These are phyloP conservation scores for Amphipyra berbera DNA, from an alignment of 2,888 invertebrate species.

Conservation along the genomic window DNA sequence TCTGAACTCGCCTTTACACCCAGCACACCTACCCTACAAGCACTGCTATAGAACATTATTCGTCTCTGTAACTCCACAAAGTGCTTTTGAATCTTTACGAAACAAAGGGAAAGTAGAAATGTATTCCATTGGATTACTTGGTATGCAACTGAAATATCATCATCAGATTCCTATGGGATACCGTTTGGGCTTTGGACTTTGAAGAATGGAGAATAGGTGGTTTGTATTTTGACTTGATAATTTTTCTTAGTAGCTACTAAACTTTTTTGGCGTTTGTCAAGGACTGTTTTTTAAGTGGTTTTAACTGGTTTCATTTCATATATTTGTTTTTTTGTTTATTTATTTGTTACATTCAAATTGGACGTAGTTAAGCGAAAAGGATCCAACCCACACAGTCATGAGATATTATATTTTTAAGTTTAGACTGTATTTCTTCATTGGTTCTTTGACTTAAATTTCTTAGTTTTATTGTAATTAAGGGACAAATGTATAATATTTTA, in stretches of 20 bases:
- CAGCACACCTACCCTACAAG: slow-evolving; percentile 18
- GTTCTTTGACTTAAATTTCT: too few species aligned
- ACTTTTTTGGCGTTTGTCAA: too few species aligned
- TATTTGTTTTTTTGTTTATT: too few species aligned
- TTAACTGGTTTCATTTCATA: too few species aligned
- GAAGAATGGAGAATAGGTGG: not conserved
- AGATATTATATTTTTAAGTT: too few species aligned
- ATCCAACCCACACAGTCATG: too few species aligned
- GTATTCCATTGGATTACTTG: slow-evolving; percentile 53
- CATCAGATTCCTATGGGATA: slow-evolving; percentile 10
- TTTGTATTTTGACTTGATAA: not conserved
- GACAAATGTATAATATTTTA: too few species aligned
- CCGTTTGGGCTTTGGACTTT: slow-evolving; percentile 3
- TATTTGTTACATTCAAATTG: too few species aligned
- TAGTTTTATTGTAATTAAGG: too few species aligned
- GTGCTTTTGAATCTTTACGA: slow-evolving; percentile 56
- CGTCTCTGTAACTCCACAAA: slow-evolving; percentile 53
- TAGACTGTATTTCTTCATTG: too few species aligned
- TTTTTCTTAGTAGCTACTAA: not conserved
- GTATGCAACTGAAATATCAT: slow-evolving; percentile 41
- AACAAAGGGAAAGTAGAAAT: slow-evolving; percentile 53
- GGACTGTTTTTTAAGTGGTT: too few species aligned
- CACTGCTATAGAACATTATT: slow-evolving; percentile 44
- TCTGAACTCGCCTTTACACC: slow-evolving; percentile 27
- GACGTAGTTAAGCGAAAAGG: too few species aligned